These are phyloP conservation scores for Typhlichthys subterraneus DNA, from an alignment of 2,797 vertebrate genomes.

Conservation along the genomic window DNA sequence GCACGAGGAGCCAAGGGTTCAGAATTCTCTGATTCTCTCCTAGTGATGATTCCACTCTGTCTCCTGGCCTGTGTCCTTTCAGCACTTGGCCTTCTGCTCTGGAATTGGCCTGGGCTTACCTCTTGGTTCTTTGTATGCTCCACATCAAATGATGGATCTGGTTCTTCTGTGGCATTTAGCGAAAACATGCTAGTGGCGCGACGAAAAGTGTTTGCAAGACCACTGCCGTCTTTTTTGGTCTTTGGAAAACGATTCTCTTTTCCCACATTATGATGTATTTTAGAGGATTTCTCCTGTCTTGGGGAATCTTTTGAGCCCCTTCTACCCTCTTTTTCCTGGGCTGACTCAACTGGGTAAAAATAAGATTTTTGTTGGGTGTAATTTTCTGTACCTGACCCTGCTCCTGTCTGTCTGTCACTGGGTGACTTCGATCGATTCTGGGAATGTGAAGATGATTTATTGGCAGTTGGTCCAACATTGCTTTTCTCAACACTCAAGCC, in stretches of 20 bases:
- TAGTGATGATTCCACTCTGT: constrained; percentile 16
- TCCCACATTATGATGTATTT: constrained; percentile 33
- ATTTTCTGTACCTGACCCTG: constrained; percentile 26
- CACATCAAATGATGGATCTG: constrained; percentile 17
- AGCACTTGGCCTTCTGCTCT: constrained; percentile 59
- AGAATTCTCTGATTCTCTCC: constrained; percentile 50
- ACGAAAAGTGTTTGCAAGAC: constrained; percentile 57
- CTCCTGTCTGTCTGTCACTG: constrained; percentile 41
- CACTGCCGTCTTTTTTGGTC: constrained; percentile 56
- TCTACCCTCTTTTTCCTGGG: constrained; percentile 39
- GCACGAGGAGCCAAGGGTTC: constrained; percentile 62
- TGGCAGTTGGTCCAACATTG: constrained; percentile 21
- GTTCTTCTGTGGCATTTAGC: constrained; percentile 49
- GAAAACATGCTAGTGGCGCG: constrained; percentile 73
- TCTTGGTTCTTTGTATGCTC: constrained; percentile 44
- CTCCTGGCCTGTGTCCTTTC: constrained; percentile 27
- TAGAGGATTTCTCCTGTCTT: constrained; percentile 48
- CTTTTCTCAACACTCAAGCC: constrained; percentile 48
- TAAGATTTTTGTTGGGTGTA: constrained; percentile 48
- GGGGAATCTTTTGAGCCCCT: constrained; percentile 49
- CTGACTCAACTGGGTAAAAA: constrained; percentile 31
- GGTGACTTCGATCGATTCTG: constrained; percentile 44
- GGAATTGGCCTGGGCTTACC: constrained; percentile 46
- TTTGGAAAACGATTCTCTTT: constrained; percentile 57
- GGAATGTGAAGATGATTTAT: constrained; percentile 40